phyloP scores from a whole-genome alignment of 2,888 invertebrate species.

The Sepioteuthis lessoniana region DNA sequence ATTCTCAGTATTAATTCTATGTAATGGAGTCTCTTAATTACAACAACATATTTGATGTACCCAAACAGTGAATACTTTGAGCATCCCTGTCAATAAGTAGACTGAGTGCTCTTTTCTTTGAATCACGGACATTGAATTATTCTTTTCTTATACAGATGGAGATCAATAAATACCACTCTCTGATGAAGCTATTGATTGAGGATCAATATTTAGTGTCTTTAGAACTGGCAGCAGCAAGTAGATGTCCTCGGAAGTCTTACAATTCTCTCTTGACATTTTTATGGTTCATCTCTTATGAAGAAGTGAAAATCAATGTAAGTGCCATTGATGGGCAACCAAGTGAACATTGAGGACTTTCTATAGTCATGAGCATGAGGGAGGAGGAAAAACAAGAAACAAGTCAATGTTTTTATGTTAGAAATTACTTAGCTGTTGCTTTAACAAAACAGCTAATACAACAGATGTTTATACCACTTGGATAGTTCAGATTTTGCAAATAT shows the following conservation, averaged over 20 bases:
- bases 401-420: neutral
- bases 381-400: neutral
- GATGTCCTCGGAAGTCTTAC: neutral
- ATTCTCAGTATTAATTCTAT: neutral
- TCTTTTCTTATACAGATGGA: conserved; percentile 33
- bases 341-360: neutral
- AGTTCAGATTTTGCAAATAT: neutral
- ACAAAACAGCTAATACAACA: neutral
- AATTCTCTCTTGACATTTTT: conserved; percentile 33
- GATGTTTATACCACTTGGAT: neutral
- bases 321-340: neutral
- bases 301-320: conserved; percentile 21
- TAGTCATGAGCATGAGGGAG: neutral
- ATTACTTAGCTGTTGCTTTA: neutral
- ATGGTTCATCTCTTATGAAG: conserved; percentile 14
- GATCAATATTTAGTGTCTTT: neutral
- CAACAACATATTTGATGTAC: neutral
- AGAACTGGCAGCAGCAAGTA: neutral
- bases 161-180: conserved; percentile 12
- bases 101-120: conserved; percentile 33
- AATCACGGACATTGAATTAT: neutral
- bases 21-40: neutral
- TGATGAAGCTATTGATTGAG: neutral
- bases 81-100: neutral
- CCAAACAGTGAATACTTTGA: neutral